Evolutionary conservation across 2,113 vertebrate species (phyloP), one percentile per base, ranked within the genome.

Genomic region (Gymnogyps californianus): DNA sequence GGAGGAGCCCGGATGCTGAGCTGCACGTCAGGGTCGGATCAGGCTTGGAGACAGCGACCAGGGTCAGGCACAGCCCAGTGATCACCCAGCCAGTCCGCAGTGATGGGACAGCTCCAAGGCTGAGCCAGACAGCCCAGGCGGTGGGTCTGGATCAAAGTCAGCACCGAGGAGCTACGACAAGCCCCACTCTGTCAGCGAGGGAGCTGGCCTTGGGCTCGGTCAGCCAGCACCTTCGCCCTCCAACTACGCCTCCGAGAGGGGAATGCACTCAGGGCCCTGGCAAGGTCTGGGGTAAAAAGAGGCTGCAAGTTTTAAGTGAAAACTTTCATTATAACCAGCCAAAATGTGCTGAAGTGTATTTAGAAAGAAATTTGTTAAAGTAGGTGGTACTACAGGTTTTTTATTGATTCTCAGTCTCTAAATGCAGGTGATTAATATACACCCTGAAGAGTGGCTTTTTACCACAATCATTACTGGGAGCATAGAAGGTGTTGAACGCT

Each of bases 21-120:
- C 0, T 3, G 8, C 19, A n/a, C 0, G 0, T 25, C 40, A 34
- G 49, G 36, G 17, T 16, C 3, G 1, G n/a, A 18, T 10, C 0
- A 1, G 24, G 11, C 25, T 44, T 74, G 49, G 20, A 26, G 38
- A 16, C 13, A 57, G 40, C 8, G 34, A 46, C 14, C 21, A 7
- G 31, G 24, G 20, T 40, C 16, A 74, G 61, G 34, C 42, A 58
- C 21, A 79, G 47, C 26, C 16, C 32, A 26, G 21, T 0, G 2
- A 21, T 34, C 1, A 2, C 21, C 17, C 46, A 20, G 24, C 14
- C 14, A 16, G 40, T 26, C 36, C 11, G 10, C 34, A 58, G 54
- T 16, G 58, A 64, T n/a, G 38, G 17, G 31, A 7, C 0, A 4
- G 28, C 31, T 77, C 47, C 7, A 3, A 54, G 36, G 13, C 26